Evolutionary conservation across 2,888 invertebrate species (phyloP).

Genomic region (Eulithis prunata): DNA sequence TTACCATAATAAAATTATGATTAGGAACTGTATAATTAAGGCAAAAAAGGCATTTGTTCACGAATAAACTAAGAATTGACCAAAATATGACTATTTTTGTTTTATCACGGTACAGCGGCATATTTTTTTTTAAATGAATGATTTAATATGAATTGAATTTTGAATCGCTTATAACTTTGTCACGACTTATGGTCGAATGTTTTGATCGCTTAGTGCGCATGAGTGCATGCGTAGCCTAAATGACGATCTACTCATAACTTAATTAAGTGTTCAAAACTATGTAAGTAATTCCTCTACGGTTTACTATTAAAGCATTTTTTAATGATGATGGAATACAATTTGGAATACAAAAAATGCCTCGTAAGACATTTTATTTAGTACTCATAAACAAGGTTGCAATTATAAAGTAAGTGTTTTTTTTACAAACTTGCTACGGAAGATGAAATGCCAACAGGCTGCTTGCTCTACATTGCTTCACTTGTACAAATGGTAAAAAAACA

Average conservation of each 20-base stretch:
- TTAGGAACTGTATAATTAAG: too few relatives aligned
- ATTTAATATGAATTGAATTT: too few relatives aligned
- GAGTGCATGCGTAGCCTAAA: neutral
- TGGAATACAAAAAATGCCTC: neutral
- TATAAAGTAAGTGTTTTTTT: conserved; percentile 1
- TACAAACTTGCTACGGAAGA: conserved; percentile 1
- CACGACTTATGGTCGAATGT: too few relatives aligned
- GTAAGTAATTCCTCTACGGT: neutral
- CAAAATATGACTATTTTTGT: too few relatives aligned
- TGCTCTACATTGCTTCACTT: conserved; percentile 5
- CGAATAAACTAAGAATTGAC: too few relatives aligned
- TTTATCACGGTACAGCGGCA: too few relatives aligned
- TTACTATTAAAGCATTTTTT: neutral
- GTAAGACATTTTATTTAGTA: too few relatives aligned
- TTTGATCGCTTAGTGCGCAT: neutral
- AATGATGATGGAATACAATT: neutral
- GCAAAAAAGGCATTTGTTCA: too few relatives aligned
- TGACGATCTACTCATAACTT: neutral
- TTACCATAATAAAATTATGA: too few relatives aligned
- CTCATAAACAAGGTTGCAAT: conserved; percentile 5
- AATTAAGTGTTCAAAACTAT: neutral
- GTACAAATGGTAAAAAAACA: neutral
- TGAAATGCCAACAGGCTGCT: conserved; percentile 11
- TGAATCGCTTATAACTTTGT: too few relatives aligned
- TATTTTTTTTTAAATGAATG: too few relatives aligned